These are phyloP conservation scores for Tridacna crocea DNA, from an alignment of 2,888 invertebrate species.

Conservation along the genomic window DNA sequence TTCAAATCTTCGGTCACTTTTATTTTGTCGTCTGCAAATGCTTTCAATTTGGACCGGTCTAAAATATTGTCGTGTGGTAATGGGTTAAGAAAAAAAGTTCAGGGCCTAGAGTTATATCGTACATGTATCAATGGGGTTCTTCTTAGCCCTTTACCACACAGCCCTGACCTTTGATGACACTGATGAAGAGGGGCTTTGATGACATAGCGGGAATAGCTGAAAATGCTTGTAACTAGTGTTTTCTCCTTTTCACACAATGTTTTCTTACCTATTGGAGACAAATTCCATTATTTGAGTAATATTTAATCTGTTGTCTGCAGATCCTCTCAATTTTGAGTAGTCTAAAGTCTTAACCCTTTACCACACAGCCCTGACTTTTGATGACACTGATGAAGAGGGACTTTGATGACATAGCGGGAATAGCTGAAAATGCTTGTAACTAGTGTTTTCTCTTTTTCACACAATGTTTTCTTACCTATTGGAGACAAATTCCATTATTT, in stretches of 20 bases:
- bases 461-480: no score
- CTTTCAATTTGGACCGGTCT: no score
- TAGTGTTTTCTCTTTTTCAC: no score
- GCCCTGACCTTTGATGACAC: not conserved
- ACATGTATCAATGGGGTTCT: not conserved
- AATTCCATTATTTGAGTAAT: no score
- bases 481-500: no score
- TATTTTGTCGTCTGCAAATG: no score
- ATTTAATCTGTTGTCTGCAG: no score
- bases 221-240: not conserved
- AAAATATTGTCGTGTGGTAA: not conserved
- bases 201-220: not conserved
- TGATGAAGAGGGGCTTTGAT: not conserved
- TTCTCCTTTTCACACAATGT: no score
- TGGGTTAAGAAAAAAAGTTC: not conserved
- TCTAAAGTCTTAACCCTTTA: no score
- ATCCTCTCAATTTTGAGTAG: no score
- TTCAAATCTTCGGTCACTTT: no score
- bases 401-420: not conserved
- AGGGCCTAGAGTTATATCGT: not conserved
- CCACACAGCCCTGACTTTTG: not conserved
- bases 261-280: no score
- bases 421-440: not conserved
- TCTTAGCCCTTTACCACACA: not conserved
- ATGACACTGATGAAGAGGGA: not conserved